Evolutionary conservation across 2,113 vertebrate genomes (phyloP).

Genomic region (Caretta caretta): DNA sequence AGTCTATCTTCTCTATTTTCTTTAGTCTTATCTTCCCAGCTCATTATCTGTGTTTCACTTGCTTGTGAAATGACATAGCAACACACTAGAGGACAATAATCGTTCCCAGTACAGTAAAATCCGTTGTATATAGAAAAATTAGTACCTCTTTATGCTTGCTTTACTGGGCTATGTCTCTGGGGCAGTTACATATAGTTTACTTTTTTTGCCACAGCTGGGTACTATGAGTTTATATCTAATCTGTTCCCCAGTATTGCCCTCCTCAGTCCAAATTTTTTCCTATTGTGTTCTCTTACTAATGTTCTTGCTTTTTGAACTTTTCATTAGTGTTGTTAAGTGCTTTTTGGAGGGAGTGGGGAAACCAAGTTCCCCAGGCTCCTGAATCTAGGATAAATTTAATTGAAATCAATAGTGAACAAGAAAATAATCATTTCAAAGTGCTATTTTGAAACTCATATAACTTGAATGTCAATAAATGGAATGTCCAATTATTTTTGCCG

Average conservation of each 20-base stretch:
- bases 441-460: conserved; percentile 41
- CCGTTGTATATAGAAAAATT: background rate
- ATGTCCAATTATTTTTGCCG: conserved; percentile 1
- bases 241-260: background rate
- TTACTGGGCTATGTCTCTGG: background rate
- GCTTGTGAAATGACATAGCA: background rate
- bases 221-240: background rate
- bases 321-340: background rate
- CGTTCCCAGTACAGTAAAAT: background rate
- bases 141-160: background rate
- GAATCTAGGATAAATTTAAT: conserved; percentile 11
- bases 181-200: background rate
- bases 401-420: conserved; percentile 20
- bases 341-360: conserved; percentile 6
- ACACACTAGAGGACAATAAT: background rate
- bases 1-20: background rate
- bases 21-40: background rate
- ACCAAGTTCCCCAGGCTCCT: background rate
- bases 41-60: background rate
- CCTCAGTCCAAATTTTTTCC: background rate
- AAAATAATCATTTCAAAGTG: conserved; percentile 1
- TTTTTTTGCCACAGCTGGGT: background rate
- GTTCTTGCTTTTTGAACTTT: conserved; percentile 6
- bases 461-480: conserved; percentile 49
- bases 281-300: background rate